Conservation (phyloP, 2,113 vertebrate species). For the cat (Felis catus) region DNA sequence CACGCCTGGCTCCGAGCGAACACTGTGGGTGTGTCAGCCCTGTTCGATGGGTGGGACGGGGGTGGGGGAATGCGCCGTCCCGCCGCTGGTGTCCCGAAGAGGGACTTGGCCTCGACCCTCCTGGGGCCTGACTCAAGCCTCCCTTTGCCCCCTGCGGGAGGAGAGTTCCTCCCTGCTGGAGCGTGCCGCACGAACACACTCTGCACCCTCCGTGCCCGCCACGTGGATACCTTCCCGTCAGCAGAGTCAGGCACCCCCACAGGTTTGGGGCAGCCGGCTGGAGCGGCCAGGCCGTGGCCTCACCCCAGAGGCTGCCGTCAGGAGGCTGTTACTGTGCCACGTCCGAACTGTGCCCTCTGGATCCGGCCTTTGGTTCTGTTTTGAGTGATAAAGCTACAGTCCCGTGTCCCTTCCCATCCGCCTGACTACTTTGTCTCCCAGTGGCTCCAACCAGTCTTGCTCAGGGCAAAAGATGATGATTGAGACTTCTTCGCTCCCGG, state of each 20-base stretch:
- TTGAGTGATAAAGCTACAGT: background rate
- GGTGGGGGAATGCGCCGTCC: accelerated
- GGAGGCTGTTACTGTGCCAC: accelerated
- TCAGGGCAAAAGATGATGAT: accelerated
- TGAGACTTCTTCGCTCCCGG: background rate
- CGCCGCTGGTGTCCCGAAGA: background rate
- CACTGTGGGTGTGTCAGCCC: background rate
- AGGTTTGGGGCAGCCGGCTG: accelerated
- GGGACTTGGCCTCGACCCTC: background rate
- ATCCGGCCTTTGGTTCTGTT: background rate
- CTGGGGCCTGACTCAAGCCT: background rate
- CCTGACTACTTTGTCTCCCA: no score
- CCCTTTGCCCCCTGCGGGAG: accelerated
- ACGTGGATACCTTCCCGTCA: no score
- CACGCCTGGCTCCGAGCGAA: accelerated
- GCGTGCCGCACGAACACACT: accelerated
- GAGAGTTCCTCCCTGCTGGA: accelerated
- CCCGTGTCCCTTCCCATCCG: background rate
- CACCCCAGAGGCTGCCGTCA: accelerated
- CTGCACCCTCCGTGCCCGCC: accelerated
- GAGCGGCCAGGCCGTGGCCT: accelerated
- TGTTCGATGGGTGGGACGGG: accelerated
- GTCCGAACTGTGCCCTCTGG: accelerated
- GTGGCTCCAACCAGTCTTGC: accelerated
- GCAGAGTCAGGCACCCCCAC: no score